Evolutionary conservation across 2,888 invertebrate genomes (phyloP), one percentile per base, ranked within the genome.

Genomic region (Catonia carolina): DNA sequence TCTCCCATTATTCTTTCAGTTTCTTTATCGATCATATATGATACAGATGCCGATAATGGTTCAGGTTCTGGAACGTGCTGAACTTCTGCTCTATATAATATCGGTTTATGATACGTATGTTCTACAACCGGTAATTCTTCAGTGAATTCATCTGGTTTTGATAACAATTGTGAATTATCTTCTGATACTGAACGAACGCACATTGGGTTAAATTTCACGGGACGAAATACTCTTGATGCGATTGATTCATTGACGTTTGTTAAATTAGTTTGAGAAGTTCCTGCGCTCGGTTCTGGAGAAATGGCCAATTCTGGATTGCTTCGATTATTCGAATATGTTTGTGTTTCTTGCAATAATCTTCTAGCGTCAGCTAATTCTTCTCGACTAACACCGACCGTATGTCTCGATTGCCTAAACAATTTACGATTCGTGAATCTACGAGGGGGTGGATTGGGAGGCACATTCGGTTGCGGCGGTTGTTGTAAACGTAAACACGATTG

Each of bases 321-420:
- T 4, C 8, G 23, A 27, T 27, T 27, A 27, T 8, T 27, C 1
- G 35, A 36, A 17, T 55, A 41, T 23, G 42, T 37, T 17, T 47
- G 47, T 20, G 53, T 78, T 65, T 83, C 81, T 70, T 88, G 85
- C 63, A 89, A 81, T 67, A 86, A 79, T 56, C 83, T 80, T 45
- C 90, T 77, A 0, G 91, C 91, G 65, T 85, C 82, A 2, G 84
- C 87, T 22, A 91, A 72, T 67, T 91, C 91, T 69, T 88, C 89
- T 42, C 81, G 79, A 36, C 86, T 88, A 15, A 91, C 90, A 47
- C 88, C 89, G 18, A 91, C 86, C 0, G 91, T 91, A 71, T 91
- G 89, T 1, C 91, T 74, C 47, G 80, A 80, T 60, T 82, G 80
- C 27, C 85, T 79, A n/a, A 55, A 31, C 3, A 59, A 39, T 55